Conservation (phyloP, 2,113 vertebrate species). For the Nettapus auritus region DNA sequence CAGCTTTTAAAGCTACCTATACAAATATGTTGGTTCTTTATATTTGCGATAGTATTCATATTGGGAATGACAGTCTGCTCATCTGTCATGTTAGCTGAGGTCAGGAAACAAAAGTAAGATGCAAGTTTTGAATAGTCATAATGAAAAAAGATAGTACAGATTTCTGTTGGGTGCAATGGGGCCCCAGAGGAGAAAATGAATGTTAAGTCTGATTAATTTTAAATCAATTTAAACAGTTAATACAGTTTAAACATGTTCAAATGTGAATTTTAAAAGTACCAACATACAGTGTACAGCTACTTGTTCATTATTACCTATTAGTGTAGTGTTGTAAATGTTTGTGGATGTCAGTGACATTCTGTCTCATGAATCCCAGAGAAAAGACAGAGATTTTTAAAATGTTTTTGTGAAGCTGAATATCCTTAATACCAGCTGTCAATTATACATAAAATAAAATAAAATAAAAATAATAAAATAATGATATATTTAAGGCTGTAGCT, state of each 20-base stretch:
- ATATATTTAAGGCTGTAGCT: too few relatives aligned
- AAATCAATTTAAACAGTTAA: background rate
- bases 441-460: too few relatives aligned
- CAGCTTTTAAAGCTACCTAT: background rate
- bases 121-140: background rate
- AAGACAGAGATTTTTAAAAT: background rate
- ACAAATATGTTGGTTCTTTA: background rate
- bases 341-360: background rate
- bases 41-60: background rate
- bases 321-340: background rate
- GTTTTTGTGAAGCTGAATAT: background rate
- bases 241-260: background rate
- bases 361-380: rapidly evolving
- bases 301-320: background rate
- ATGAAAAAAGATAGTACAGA: background rate
- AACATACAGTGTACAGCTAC: background rate
- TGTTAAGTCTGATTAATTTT: background rate
- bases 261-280: background rate
- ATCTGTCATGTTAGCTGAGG: background rate
- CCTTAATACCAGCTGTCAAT: background rate
- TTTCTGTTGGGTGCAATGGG: background rate
- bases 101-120: background rate
- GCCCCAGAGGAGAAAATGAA: background rate
- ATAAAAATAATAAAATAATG: too few relatives aligned
- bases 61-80: background rate